Evolutionary conservation across 2,888 invertebrate species (phyloP).

Genomic region (Cabera pusaria): DNA sequence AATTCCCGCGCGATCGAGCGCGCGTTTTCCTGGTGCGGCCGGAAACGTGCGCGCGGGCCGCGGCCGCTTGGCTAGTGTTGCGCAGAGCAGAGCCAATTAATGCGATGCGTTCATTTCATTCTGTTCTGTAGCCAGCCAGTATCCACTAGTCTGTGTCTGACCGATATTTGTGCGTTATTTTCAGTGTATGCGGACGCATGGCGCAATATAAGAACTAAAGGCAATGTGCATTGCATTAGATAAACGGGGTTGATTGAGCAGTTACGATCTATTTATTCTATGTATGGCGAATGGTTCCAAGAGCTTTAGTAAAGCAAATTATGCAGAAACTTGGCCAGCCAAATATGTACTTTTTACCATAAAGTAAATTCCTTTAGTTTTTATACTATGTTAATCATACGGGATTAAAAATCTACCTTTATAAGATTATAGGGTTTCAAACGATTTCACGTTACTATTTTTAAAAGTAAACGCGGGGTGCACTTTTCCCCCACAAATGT

Average conservation of each 20-base stretch:
- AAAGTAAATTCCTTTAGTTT: too few species aligned
- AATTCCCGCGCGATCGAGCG: conserved; percentile 32
- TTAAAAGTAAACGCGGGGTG: too few species aligned
- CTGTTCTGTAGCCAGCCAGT: conserved; percentile 50
- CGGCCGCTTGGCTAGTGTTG: conserved; percentile 69
- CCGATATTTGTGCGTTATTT: conserved; percentile 81
- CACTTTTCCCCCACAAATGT: too few species aligned
- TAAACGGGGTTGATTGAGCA: conserved; percentile 40
- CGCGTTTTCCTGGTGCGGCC: conserved; percentile 55
- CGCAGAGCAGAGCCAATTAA: conserved; percentile 67
- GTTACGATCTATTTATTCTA: conserved; percentile 14
- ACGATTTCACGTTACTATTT: too few species aligned
- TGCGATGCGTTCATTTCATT: conserved; percentile 65
- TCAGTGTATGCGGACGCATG: conserved; percentile 63
- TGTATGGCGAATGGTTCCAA: too few species aligned
- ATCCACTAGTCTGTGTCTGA: too few species aligned
- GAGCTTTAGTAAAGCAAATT: too few species aligned
- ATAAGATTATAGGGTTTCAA: too few species aligned
- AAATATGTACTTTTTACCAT: too few species aligned
- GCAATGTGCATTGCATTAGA: conserved; percentile 76
- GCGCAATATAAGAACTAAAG: conserved; percentile 78
- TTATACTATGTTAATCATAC: too few species aligned
- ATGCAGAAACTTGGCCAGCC: too few species aligned
- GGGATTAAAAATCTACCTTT: too few species aligned
- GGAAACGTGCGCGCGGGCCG: conserved; percentile 74